phyloP scores from a whole-genome alignment of 2,797 vertebrate genomes.

The Oreonectes daqikongensis region DNA sequence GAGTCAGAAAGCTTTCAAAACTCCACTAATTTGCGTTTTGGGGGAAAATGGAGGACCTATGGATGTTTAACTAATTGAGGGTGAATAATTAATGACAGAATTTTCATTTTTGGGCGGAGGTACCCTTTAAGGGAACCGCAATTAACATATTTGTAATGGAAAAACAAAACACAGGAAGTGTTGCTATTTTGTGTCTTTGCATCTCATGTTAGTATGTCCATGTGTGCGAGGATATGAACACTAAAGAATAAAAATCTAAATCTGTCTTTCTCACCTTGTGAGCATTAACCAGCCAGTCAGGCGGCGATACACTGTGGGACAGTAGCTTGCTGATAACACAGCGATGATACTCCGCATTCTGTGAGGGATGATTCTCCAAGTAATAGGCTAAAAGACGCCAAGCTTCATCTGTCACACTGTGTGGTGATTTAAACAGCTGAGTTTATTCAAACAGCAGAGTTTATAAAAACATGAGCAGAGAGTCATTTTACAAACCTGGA shows the following conservation, averaged over 20 bases:
- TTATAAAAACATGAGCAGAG: neutral
- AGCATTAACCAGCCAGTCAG: slow-evolving; percentile 90
- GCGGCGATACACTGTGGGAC: slow-evolving; percentile 86
- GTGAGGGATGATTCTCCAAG: slow-evolving; percentile 79
- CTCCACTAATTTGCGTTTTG: too few species aligned
- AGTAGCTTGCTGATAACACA: slow-evolving; percentile 92
- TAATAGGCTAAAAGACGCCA: slow-evolving; percentile 90
- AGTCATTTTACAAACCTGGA: slow-evolving; percentile 77
- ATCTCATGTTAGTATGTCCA: neutral
- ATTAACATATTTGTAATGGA: neutral
- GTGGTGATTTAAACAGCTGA: slow-evolving; percentile 23
- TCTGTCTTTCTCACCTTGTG: slow-evolving; percentile 83
- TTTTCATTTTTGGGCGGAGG: too few species aligned
- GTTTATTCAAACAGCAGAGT: too few species aligned
- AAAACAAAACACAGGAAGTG: too few species aligned
- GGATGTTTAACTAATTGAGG: too few species aligned
- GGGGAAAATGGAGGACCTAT: too few species aligned
- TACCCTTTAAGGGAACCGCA: too few species aligned
- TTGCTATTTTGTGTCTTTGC: neutral
- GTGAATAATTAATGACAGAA: too few species aligned
- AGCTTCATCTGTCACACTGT: slow-evolving; percentile 91
- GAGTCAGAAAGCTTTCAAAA: too few species aligned
- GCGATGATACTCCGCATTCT: slow-evolving; percentile 84
- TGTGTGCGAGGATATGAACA: neutral
- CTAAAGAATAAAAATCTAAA: neutral